Evolutionary conservation across 2,113 vertebrate species (phyloP), one percentile per base, ranked within the genome.

Genomic region (Nannobrachium achirus): DNA sequence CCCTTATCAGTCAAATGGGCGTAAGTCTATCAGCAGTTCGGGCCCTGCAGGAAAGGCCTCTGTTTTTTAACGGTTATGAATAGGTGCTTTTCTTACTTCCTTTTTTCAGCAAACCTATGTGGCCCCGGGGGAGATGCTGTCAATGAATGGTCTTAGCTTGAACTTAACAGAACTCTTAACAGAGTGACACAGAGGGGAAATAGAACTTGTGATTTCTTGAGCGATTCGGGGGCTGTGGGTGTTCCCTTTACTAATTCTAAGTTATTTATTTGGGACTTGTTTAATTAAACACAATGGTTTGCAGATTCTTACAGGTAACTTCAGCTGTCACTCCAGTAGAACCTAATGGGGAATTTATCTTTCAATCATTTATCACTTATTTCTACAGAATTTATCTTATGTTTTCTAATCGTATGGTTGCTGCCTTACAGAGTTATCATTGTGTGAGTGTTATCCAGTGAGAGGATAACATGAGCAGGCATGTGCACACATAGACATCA

Each of bases 21-120:
- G 67, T 87, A 90, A 88, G 88, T 91, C 89, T 81, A 78, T 93
- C 91, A 91, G 75, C 87, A 16, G 69, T 69, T 71, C 25, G 79
- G 79, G 82, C 89, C 25, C 86, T 62, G 57, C 42, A 88, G 89
- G 86, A 85, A 84, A 76, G 41, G 57, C 25, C 78, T 56, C 73
- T 74, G 80, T 80, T 89, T 83, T 8, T 73, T 80, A 86, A 82
- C 79, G 69, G 78, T 86, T 90, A 89, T 91, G 89, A 92, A 93
- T 89, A 85, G 86, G 66, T 87, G 69, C 73, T 86, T 90, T 85
- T 89, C 86, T 85, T 81, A 76, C 74, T 89, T 89, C 81, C 84
- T 88, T 76, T 88, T 76, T 81, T 83, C 56, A 60, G 33, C 44
- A 0, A 87, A 76, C 71, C 59, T 39, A 50, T 65, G 76, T 33